Percentiles rank a stretch among this genome's conserved stretches.
Evolutionary conservation across 1,140 invertebrate genomes (phyloP).

Genomic region (Drosophila pectinifera): DNA sequence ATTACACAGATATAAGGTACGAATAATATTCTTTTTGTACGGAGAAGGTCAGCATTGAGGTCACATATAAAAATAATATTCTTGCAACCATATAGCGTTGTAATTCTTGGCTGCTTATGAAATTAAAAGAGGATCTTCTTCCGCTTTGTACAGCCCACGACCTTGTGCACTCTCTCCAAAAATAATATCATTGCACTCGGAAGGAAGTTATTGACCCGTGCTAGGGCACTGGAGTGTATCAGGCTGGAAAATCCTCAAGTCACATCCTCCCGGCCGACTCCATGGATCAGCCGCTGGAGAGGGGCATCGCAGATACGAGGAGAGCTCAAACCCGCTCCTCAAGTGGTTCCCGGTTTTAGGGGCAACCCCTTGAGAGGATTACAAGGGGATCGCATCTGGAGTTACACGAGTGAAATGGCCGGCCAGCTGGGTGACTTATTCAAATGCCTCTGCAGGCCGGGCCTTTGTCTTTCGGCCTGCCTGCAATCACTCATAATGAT

Average conservation of each 20-base stretch:
- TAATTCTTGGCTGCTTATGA: not conserved
- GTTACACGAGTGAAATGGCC: conserved; percentile 55
- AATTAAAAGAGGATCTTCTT: not conserved
- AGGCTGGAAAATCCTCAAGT: conserved; percentile 55
- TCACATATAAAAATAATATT: not conserved
- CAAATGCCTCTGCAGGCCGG: conserved; percentile 28
- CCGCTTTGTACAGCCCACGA: conserved; percentile 13
- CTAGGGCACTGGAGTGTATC: conserved; percentile 54
- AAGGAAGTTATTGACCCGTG: conserved; percentile 55
- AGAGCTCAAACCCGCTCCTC: conserved; percentile 20
- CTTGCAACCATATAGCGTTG: not conserved
- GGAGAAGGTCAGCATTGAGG: too few species aligned
- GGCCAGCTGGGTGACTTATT: conserved; percentile 64
- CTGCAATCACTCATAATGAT: conserved; percentile 66
- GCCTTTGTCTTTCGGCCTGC: conserved; percentile 39
- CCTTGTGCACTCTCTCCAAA: conserved; percentile 41
- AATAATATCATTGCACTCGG: conserved; percentile 39
- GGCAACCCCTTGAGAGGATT: conserved; percentile 53
- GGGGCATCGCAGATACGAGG: not conserved
- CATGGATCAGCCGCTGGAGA: conserved; percentile 9
- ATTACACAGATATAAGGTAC: too few species aligned
- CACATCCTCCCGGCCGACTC: conserved; percentile 38
- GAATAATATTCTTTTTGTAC: too few species aligned
- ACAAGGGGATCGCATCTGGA: conserved; percentile 53
- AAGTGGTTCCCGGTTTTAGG: conserved; percentile 41